A percentile compares a stretch with the other conserved stretches of the same genome.
Evolutionary conservation across 2,888 invertebrate species (phyloP).

Genomic region (Antitype chi): DNA sequence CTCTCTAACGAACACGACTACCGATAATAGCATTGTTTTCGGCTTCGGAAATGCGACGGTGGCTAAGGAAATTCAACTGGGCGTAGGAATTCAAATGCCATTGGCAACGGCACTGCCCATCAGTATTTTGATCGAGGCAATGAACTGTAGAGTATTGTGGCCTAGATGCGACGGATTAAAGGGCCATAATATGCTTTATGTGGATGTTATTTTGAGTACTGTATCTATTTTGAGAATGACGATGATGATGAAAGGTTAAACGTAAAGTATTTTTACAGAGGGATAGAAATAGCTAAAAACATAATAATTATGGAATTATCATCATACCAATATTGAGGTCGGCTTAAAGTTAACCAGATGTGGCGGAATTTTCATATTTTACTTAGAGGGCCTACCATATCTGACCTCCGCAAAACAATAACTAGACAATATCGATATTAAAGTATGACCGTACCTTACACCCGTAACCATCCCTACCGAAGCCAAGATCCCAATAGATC

Average conservation of each 20-base stretch:
- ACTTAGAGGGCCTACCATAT: neutral
- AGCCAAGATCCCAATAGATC: neutral
- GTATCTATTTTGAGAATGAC: neutral
- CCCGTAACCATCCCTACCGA: neutral
- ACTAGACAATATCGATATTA: neutral
- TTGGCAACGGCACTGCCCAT: neutral
- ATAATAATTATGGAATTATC: neutral
- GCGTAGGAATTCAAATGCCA: conserved; percentile 46
- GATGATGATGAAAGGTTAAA: neutral
- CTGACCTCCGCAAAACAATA: neutral
- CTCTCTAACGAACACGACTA: conserved; percentile 34
- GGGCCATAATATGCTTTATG: neutral
- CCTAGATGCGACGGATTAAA: neutral
- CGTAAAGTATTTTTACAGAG: neutral
- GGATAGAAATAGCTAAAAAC: neutral
- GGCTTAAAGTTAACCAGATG: neutral
- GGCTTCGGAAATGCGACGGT: conserved; percentile 43
- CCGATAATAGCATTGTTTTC: conserved; percentile 55
- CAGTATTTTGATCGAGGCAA: conserved; percentile 14
- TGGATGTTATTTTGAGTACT: neutral
- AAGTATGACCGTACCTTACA: neutral
- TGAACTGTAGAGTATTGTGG: conserved; percentile 3
- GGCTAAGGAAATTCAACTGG: conserved; percentile 48
- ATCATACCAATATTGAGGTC: neutral
- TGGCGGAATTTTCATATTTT: neutral